Percentiles rank a stretch among this genome's conserved stretches.
Evolutionary conservation across 2,113 vertebrate species (phyloP).

Genomic region (Poeciliopsis occidentalis): DNA sequence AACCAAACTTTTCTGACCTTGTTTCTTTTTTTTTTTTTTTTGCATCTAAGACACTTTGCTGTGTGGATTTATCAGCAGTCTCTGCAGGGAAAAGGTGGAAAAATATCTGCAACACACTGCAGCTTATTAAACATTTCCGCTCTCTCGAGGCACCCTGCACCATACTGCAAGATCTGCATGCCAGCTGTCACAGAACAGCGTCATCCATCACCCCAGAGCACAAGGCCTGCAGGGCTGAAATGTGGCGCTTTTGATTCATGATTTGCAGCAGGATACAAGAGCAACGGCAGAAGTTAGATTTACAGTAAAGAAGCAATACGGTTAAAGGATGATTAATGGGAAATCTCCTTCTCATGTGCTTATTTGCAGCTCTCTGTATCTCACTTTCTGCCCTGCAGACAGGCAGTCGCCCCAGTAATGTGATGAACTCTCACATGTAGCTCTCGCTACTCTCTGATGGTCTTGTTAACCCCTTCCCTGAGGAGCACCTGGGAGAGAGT

Average conservation of each 20-base stretch:
- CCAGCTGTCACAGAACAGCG: constrained; percentile 30
- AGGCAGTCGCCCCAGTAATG: constrained; percentile 70
- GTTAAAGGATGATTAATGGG: constrained; percentile 13
- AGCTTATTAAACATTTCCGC: constrained; percentile 32
- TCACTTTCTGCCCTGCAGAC: constrained; percentile 59
- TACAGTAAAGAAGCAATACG: constrained; percentile 27
- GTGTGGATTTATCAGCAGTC: constrained; percentile 46
- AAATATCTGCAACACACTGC: constrained; percentile 58
- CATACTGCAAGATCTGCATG: constrained; percentile 46
- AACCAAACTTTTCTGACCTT: constrained; percentile 62
- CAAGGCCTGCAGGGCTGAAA: constrained; percentile 46
- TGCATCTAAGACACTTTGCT: constrained; percentile 38
- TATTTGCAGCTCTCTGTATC: constrained; percentile 37
- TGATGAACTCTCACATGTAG: constrained; percentile 71
- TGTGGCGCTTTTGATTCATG: constrained; percentile 46
- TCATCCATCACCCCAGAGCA: constrained; percentile 49
- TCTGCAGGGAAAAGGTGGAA: constrained; percentile 43
- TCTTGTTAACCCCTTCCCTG: constrained; percentile 68
- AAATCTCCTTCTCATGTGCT: constrained; percentile 35
- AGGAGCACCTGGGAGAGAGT: constrained; percentile 43
- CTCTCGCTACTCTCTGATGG: constrained; percentile 65
- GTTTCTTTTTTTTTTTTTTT: constrained; percentile 32
- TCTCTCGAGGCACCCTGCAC: constrained; percentile 33
- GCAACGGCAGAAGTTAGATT: constrained; percentile 44
- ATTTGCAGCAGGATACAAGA: constrained; percentile 40